phyloP scores from a whole-genome alignment of 2,113 vertebrate species.

The Chunga burmeisteri region DNA sequence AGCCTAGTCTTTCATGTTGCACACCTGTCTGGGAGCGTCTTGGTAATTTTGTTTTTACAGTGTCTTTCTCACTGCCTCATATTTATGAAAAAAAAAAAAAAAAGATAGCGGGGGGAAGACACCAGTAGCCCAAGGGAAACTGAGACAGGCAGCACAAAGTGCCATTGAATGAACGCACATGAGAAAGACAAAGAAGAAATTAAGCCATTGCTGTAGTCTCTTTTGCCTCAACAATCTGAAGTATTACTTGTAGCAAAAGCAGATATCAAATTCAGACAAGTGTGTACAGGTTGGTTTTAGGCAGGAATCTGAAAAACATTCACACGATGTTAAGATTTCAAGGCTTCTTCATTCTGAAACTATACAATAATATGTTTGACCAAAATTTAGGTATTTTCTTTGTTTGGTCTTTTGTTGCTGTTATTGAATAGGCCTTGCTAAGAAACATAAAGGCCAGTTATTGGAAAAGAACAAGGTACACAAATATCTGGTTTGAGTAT shows the following conservation, averaged over 20 bases:
- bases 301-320: neutral
- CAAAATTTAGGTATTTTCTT: neutral
- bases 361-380: neutral
- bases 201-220: neutral
- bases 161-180: fast-evolving
- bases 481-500: neutral
- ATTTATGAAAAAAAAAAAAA: neutral
- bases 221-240: neutral
- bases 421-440: neutral
- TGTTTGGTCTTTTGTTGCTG: neutral
- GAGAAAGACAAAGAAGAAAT: neutral
- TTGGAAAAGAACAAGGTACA: neutral
- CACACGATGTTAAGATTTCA: neutral
- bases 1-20: neutral
- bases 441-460: neutral
- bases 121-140: neutral
- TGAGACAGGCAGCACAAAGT: neutral
- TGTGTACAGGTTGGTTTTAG: neutral
- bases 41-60: neutral
- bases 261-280: neutral
- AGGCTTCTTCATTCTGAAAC: neutral
- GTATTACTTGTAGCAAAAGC: neutral
- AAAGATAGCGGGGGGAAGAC: too few species aligned
- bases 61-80: neutral
- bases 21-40: neutral